phyloP scores from a whole-genome alignment of 2,113 vertebrate genomes.

The Nansenia antarctica region DNA sequence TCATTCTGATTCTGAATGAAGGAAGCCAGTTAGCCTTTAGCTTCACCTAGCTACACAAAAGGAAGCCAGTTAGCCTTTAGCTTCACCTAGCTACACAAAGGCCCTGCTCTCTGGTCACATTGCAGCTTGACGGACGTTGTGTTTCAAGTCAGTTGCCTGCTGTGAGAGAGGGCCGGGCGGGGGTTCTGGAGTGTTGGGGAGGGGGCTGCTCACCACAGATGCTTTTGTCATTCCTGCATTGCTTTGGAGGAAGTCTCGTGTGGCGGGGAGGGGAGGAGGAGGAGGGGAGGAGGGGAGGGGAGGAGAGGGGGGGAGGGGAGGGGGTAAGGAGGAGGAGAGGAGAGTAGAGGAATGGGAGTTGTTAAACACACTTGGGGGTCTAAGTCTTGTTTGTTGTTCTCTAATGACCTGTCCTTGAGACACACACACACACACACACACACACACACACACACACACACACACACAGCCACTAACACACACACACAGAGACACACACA shows the following conservation, averaged over 20 bases:
- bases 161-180: too few relatives aligned
- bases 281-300: not conserved
- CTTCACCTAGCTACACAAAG: constrained; percentile 15
- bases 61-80: not conserved
- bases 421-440: too few relatives aligned
- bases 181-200: too few relatives aligned
- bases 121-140: constrained; percentile 4
- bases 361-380: not conserved
- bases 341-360: not conserved
- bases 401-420: too few relatives aligned
- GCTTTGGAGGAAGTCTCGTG: constrained; percentile 11
- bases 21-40: not conserved
- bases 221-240: constrained; percentile 32
- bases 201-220: constrained; percentile 18
- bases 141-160: constrained; percentile 33
- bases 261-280: not conserved
- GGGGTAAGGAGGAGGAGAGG: not conserved
- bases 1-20: not conserved
- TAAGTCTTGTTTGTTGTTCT: not conserved
- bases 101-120: not conserved
- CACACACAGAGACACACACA: too few relatives aligned
- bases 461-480: too few relatives aligned
- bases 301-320: not conserved
- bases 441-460: too few relatives aligned
- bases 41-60: constrained; percentile 17